These are phyloP conservation scores for Melanargia galathea DNA, from an alignment of 2,888 invertebrate genomes.

Conservation along the genomic window DNA sequence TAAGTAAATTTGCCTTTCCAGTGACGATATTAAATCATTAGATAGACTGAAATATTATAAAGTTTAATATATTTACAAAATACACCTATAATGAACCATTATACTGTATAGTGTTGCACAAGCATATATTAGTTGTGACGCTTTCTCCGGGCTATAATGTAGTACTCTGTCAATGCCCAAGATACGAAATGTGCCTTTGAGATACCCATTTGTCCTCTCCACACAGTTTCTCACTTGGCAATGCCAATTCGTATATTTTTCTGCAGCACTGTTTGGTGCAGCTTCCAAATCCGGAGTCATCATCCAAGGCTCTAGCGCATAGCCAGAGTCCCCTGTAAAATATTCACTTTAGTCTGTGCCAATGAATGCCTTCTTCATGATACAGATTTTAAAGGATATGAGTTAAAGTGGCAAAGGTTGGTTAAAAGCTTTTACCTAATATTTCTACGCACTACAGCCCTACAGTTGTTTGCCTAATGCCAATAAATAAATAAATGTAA, in stretches of 20 bases:
- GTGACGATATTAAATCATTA: too few species aligned
- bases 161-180: slow-evolving; percentile 14
- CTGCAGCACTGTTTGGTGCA: slow-evolving; percentile 15
- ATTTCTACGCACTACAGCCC: too few species aligned
- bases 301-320: slow-evolving; percentile 31
- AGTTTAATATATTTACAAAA: not conserved
- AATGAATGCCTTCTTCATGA: too few species aligned
- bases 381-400: too few species aligned
- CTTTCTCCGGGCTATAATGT: not conserved
- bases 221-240: slow-evolving; percentile 27
- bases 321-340: slow-evolving; percentile 33
- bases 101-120: not conserved
- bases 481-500: too few species aligned
- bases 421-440: too few species aligned
- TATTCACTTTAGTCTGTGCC: not conserved
- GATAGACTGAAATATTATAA: not conserved
- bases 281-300: slow-evolving; percentile 30
- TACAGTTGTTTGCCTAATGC: too few species aligned
- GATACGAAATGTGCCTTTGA: slow-evolving; percentile 30
- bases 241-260: slow-evolving; percentile 31
- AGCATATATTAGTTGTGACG: slow-evolving; percentile 2
- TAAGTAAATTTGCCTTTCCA: too few species aligned
- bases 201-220: slow-evolving; percentile 32
- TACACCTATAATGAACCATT: not conserved
- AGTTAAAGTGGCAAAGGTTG: too few species aligned